Evolutionary conservation across 2,113 vertebrate species (phyloP).

Genomic region (Hydrochoerus hydrochaeris): DNA sequence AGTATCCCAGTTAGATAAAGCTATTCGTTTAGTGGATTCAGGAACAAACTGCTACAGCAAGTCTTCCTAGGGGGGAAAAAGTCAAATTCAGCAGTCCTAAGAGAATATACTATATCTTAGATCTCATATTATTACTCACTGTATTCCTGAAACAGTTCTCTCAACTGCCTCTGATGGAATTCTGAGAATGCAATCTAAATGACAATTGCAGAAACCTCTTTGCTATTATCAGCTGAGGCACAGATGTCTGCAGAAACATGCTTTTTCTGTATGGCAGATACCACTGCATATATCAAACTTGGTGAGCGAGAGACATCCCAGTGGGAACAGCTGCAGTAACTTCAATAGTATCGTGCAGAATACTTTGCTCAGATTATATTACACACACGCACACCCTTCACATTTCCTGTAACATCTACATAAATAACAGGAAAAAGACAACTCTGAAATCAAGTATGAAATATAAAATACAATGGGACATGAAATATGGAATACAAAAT

Average conservation of each 20-base stretch:
- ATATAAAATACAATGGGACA: background rate
- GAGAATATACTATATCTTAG: background rate
- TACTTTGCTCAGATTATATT: background rate
- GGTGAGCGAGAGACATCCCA: background rate
- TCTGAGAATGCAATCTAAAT: background rate
- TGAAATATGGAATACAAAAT: background rate
- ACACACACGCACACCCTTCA: background rate
- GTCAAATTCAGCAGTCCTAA: background rate
- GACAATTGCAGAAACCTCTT: conserved; percentile 11
- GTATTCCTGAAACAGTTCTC: conserved; percentile 22
- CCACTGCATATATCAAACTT: background rate
- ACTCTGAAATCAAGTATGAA: background rate
- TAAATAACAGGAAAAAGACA: background rate
- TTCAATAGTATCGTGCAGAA: background rate
- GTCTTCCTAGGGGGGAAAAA: background rate
- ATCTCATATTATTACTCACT: conserved; percentile 21
- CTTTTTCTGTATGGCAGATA: background rate
- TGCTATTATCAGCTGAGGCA: conserved; percentile 30
- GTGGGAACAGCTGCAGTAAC: background rate
- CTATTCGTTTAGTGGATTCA: background rate
- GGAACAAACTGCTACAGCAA: background rate
- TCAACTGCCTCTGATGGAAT: background rate
- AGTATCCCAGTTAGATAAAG: background rate
- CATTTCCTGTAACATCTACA: background rate
- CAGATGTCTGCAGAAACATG: conserved; percentile 38